A percentile compares a stretch with the other conserved stretches of the same genome.
Evolutionary conservation across 2,888 invertebrate species (phyloP).

Genomic region (Pachydiplax longipennis): DNA sequence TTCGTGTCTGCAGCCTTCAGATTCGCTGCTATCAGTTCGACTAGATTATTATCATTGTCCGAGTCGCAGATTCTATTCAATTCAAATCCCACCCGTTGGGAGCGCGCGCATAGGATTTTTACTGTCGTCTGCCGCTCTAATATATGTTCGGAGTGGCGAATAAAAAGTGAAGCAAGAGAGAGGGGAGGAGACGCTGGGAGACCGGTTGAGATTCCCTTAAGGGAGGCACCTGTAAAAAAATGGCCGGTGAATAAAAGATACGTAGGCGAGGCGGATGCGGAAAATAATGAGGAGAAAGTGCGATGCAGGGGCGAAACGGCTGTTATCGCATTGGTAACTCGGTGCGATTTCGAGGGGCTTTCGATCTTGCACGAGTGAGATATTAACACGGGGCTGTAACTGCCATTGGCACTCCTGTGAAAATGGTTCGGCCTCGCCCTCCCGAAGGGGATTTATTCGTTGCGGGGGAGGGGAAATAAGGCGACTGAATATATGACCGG

Average conservation of each 20-base stretch:
- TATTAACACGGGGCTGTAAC: background rate
- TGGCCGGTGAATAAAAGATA: background rate
- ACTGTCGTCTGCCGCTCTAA: background rate
- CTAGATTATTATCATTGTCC: background rate
- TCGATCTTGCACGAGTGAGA: background rate
- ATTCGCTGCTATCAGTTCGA: background rate
- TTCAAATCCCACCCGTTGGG: background rate
- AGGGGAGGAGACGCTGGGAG: background rate
- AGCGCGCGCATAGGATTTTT: background rate
- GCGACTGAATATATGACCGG: slow-evolving; percentile 32
- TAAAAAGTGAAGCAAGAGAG: background rate
- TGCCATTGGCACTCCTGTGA: background rate
- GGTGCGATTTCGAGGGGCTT: background rate
- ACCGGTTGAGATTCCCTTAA: background rate
- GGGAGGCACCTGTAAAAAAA: background rate
- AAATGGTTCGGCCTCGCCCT: background rate
- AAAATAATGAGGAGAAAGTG: background rate
- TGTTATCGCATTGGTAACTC: background rate
- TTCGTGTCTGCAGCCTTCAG: background rate
- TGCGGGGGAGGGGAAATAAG: slow-evolving; percentile 8
- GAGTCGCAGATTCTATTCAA: background rate
- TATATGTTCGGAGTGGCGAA: background rate
- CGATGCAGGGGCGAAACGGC: background rate
- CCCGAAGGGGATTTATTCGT: background rate
- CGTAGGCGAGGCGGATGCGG: background rate